A percentile compares a stretch with the other conserved stretches of the same genome.
These are phyloP conservation scores for Picus viridis DNA, from an alignment of 2,797 vertebrate species.

Conservation along the genomic window DNA sequence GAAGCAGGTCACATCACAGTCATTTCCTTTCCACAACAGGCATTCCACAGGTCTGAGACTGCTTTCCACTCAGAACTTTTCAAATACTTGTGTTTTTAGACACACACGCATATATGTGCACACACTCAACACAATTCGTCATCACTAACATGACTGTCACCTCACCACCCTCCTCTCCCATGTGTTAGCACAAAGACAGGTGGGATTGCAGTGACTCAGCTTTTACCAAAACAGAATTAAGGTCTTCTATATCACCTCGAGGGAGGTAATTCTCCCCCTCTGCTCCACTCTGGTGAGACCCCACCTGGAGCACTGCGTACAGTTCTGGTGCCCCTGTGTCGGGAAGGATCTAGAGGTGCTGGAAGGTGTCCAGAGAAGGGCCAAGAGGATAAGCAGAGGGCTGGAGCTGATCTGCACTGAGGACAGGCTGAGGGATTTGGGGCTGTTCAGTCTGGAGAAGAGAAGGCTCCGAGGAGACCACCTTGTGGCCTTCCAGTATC, in stretches of 20 bases:
- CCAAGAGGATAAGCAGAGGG: too few relatives aligned
- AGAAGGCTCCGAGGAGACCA: too few relatives aligned
- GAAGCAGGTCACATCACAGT: constrained; percentile 21
- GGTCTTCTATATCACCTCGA: neutral
- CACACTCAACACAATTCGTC: neutral
- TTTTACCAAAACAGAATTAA: neutral
- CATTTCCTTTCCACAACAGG: constrained; percentile 54
- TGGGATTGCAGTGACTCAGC: accelerated
- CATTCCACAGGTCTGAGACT: constrained; percentile 56
- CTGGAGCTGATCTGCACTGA: too few relatives aligned
- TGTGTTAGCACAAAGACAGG: neutral
- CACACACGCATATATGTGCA: neutral
- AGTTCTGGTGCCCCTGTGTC: too few relatives aligned
- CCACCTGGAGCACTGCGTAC: too few relatives aligned
- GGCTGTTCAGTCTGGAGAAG: too few relatives aligned
- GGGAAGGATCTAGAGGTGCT: too few relatives aligned
- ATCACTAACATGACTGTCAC: neutral
- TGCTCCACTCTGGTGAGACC: too few relatives aligned
- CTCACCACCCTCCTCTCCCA: neutral
- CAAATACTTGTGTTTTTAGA: constrained; percentile 56
- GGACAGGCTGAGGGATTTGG: too few relatives aligned
- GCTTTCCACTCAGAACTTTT: constrained; percentile 35
- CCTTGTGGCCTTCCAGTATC: too few relatives aligned
- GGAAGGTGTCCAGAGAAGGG: too few relatives aligned
- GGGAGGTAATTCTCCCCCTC: too few relatives aligned